Base-by-base conservation (phyloP, 2,888 invertebrate species). In the Torymus aiolomorphi region DNA sequence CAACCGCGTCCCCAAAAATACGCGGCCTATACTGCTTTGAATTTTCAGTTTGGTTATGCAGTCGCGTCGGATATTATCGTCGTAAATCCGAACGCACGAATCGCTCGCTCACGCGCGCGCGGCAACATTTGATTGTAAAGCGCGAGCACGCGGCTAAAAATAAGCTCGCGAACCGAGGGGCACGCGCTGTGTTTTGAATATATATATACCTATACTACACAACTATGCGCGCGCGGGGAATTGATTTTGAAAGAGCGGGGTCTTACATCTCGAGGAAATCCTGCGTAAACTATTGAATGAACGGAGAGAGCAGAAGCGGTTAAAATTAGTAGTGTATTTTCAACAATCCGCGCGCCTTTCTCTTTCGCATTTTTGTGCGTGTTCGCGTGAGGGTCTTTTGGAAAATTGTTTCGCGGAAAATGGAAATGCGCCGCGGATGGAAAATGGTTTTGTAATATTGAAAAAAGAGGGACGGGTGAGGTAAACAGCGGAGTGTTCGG, bases 51-150 rank as follows among this genome's bases (percentile, higher is more conserved):
- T 20, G 63, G 18, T 42, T 24, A 24, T 24, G 56, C 56, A 57
- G 31, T 51, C 31, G 31, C 31, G 31, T 31, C 51, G 51, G 16
- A 54, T 24, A 69, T 69, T 76, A 42, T 61, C 18, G 61, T 65
- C 66, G 51, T 69, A 51, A 59, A 69, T 31, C 31, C 31, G 31
- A 31, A 31, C 31, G 31, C 31, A 67, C 52, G 67, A 66, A 67
- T 67, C 67, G 67, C 31, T 18, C 24, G 61, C 31, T 61, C 67
- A 16, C 49, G 20, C 42, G 24, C 51, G 14, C 54, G n/a, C 20
- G 62, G 70, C 63, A 76, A 74, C 78, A 57, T 78, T 81, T 52
- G 79, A 79, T 77, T 80, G 81, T 81, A 78, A 80, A 83, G 81
- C 80, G 76, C 49, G 42, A n/a, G 16, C 24, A 10, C 20, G 11